phyloP scores from a whole-genome alignment of 2,113 vertebrate genomes.

The Zosterops hypoxanthus region DNA sequence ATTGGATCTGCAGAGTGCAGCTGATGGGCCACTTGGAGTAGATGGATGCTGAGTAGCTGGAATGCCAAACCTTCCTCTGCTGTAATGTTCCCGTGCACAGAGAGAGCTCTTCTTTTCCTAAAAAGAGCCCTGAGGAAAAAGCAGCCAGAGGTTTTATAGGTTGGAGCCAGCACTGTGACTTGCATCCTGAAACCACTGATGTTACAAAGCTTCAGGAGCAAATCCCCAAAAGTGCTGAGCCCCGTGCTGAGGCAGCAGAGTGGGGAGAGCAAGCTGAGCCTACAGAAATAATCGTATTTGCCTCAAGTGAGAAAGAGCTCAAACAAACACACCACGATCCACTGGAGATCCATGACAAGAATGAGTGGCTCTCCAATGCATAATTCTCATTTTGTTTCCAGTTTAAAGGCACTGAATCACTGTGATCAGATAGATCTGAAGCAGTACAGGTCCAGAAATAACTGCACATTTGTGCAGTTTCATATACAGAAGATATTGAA shows the following conservation, averaged over 20 bases:
- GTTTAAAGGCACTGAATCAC: neutral
- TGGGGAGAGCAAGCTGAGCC: neutral
- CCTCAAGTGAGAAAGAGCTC: neutral
- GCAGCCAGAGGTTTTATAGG: neutral
- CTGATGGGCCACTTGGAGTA: neutral
- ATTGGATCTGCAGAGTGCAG: neutral
- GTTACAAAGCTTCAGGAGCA: conserved; percentile 22
- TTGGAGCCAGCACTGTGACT: neutral
- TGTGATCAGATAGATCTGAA: neutral
- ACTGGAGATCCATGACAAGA: neutral
- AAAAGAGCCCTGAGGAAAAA: neutral
- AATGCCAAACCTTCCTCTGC: neutral
- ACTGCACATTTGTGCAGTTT: neutral
- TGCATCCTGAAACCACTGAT: conserved; percentile 31
- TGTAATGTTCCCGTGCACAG: neutral
- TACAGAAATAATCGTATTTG: neutral
- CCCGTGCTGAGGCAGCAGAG: conserved; percentile 17
- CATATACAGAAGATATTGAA: neutral
- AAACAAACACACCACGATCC: neutral
- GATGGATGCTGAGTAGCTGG: conserved; percentile 12
- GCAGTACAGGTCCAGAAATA: neutral
- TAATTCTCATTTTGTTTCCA: neutral
- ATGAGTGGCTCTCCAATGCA: neutral
- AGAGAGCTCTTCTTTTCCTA: neutral
- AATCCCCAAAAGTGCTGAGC: conserved; percentile 50